A percentile compares a stretch with the other conserved stretches of the same genome.
These are phyloP conservation scores for Syrphus vitripennis DNA, from an alignment of 2,888 invertebrate genomes.

Conservation along the genomic window DNA sequence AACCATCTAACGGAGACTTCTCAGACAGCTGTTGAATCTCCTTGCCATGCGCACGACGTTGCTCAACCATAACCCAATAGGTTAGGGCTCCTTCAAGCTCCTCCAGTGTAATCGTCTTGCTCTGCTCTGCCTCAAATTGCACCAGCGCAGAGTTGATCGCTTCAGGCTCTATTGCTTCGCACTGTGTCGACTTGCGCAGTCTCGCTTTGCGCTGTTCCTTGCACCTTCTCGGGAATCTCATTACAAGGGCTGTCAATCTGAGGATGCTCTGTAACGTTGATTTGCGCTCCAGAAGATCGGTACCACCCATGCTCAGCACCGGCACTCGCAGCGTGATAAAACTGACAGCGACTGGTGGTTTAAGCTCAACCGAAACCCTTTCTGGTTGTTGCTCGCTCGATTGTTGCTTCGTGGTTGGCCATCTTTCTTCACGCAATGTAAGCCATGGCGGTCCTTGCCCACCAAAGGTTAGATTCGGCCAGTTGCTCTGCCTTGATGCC, in stretches of 20 bases:
- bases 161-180: not conserved
- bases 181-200: too few relatives aligned
- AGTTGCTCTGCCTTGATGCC: not conserved
- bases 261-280: slow-evolving; percentile 5
- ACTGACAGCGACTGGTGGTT: not conserved
- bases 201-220: not conserved
- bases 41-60: too few relatives aligned
- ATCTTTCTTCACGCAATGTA: not conserved
- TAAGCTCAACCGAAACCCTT: not conserved
- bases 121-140: not conserved
- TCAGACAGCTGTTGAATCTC: too few relatives aligned
- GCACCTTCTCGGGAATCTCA: not conserved
- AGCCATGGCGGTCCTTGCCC: not conserved
- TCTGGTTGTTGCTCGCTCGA: not conserved
- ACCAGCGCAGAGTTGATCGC: not conserved
- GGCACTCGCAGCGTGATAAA: not conserved
- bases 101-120: too few relatives aligned
- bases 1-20: too few relatives aligned
- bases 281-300: not conserved
- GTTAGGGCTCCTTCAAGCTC: too few relatives aligned
- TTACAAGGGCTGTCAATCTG: not conserved
- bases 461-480: not conserved
- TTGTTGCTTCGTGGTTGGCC: not conserved
- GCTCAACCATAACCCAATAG: too few relatives aligned
- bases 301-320: not conserved